phyloP scores from a whole-genome alignment of 2,797 vertebrate genomes.

The Staurois parvus region DNA sequence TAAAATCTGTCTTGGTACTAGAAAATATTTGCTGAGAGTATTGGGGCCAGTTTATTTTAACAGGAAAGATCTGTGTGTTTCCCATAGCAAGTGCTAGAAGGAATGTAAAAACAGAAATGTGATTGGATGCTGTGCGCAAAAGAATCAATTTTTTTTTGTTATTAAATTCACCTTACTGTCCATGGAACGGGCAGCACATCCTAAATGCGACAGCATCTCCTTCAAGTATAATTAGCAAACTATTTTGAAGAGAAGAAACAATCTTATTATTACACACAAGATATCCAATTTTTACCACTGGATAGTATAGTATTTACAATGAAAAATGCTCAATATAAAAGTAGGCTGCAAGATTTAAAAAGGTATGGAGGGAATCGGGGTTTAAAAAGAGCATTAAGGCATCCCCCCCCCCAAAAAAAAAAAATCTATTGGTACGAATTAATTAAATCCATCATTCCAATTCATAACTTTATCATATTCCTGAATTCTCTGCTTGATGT shows the following conservation, averaged over 20 bases:
- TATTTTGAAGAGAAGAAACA: neutral
- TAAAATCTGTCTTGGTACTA: too few relatives aligned
- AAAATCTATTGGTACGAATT: neutral
- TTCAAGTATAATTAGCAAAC: neutral
- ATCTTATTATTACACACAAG: neutral
- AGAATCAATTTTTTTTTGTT: too few relatives aligned
- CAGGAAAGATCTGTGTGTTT: too few relatives aligned
- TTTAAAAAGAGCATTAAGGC: too few relatives aligned
- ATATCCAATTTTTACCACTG: neutral
- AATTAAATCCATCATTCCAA: conserved; percentile 85
- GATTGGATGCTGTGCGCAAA: neutral
- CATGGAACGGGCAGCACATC: too few relatives aligned
- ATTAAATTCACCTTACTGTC: too few relatives aligned
- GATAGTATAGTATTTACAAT: conserved; percentile 12
- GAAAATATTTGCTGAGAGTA: neutral
- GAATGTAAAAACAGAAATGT: neutral
- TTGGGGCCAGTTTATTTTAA: neutral
- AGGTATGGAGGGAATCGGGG: neutral
- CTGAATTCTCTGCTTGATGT: conserved; percentile 96
- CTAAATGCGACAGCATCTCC: neutral
- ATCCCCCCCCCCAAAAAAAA: too few relatives aligned
- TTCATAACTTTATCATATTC: conserved; percentile 96
- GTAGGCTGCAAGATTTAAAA: neutral
- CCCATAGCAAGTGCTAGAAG: too few relatives aligned
- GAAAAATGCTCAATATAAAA: neutral